Evolutionary conservation across 2,797 vertebrate genomes (phyloP).

Genomic region (Hoplostethus mediterraneus): DNA sequence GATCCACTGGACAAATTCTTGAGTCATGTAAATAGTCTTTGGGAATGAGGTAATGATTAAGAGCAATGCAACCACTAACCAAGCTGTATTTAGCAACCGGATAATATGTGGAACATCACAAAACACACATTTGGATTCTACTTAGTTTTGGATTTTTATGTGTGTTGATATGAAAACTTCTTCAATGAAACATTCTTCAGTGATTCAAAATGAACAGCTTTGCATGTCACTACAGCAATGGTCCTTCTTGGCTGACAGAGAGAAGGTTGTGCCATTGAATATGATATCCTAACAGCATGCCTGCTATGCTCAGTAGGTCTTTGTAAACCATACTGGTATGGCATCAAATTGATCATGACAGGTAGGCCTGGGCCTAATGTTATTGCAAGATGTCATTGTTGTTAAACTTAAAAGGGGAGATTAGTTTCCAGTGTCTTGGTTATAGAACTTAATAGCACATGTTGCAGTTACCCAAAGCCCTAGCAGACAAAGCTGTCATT

Average conservation of each 20-base stretch:
- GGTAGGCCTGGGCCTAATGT: neutral
- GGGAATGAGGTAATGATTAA: conserved; percentile 35
- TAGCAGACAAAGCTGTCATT: conserved; percentile 23
- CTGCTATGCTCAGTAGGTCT: conserved; percentile 8
- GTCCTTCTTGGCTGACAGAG: neutral
- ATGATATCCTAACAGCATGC: conserved; percentile 18
- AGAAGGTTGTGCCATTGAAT: conserved; percentile 5
- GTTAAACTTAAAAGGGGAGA: conserved; percentile 11
- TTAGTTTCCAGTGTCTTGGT: conserved; percentile 19
- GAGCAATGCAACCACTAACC: conserved; percentile 24
- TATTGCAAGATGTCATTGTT: conserved; percentile 24
- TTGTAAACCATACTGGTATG: conserved; percentile 23
- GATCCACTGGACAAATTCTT: conserved; percentile 52
- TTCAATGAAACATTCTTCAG: neutral
- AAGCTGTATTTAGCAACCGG: conserved; percentile 57
- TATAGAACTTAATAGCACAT: conserved; percentile 1
- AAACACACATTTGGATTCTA: conserved; percentile 29
- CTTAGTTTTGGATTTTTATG: conserved; percentile 4
- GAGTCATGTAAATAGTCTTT: conserved; percentile 60
- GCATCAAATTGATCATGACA: conserved; percentile 29
- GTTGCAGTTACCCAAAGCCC: neutral
- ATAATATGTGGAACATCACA: conserved; percentile 24
- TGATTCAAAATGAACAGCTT: neutral
- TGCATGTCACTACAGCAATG: neutral
- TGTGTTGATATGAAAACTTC: conserved; percentile 19